Evolutionary conservation across 2,888 invertebrate species (phyloP).

Genomic region (Eupithecia subfuscata): DNA sequence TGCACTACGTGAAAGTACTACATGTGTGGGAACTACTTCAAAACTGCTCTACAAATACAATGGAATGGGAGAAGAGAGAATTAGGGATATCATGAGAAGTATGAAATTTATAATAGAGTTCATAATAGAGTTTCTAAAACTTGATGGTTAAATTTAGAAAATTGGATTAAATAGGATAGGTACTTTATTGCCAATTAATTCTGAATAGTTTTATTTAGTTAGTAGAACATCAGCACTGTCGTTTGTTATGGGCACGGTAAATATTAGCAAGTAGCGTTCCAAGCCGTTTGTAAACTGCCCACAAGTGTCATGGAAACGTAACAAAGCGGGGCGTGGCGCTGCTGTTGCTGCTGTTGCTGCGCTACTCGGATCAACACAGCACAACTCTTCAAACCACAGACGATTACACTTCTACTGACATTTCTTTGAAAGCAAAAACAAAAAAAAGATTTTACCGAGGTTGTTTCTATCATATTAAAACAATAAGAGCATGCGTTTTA

Average conservation of each 20-base stretch:
- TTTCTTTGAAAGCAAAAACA: background rate
- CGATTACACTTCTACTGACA: background rate
- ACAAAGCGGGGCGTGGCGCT: conserved; percentile 25
- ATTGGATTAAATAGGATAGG: background rate
- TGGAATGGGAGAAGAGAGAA: conserved; percentile 18
- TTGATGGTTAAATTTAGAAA: background rate
- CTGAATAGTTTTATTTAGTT: background rate
- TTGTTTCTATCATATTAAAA: background rate
- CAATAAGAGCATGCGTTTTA: background rate
- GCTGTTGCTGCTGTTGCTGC: background rate
- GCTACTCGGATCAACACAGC: conserved; percentile 13
- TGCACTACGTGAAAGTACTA: conserved; percentile 42
- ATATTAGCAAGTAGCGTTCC: background rate
- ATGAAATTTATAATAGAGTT: background rate
- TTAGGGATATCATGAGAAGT: conserved; percentile 10
- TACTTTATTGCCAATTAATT: background rate
- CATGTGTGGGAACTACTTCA: conserved; percentile 18
- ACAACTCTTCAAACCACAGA: conserved; percentile 25
- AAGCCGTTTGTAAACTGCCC: background rate
- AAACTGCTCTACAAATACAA: conserved; percentile 15
- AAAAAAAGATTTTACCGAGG: no score
- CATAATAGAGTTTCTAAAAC: background rate
- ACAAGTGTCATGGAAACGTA: conserved; percentile 30
- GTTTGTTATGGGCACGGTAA: background rate
- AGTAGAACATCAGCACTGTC: background rate